phyloP scores from a whole-genome alignment of 2,888 invertebrate genomes.

The Salpingus planirostris region DNA sequence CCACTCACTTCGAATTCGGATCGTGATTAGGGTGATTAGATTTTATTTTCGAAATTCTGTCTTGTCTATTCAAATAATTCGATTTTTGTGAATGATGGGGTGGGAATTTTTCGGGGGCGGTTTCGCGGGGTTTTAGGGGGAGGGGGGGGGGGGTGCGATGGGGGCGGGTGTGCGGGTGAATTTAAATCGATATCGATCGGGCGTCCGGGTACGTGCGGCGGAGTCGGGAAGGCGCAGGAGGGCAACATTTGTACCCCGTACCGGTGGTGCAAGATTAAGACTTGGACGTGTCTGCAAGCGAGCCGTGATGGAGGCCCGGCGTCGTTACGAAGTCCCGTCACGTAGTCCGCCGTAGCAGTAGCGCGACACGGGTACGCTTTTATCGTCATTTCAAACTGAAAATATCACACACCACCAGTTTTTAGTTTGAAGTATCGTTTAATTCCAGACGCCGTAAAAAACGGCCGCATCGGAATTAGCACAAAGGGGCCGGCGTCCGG shows the following conservation, averaged over 20 bases:
- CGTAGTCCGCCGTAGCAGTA: constrained; percentile 32
- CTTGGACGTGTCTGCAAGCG: constrained; percentile 33
- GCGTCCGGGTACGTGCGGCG: constrained; percentile 12
- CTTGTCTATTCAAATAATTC: no score
- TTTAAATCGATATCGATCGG: constrained; percentile 21
- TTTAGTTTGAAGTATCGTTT: constrained; percentile 31
- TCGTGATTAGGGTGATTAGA: no score
- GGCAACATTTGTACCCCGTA: constrained; percentile 32
- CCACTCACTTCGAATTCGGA: no score
- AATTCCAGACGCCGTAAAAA: constrained; percentile 21
- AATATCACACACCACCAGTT: constrained; percentile 38
- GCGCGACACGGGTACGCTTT: constrained; percentile 39
- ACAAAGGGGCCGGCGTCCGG: constrained; percentile 12
- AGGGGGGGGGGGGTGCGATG: no score
- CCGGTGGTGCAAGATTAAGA: constrained; percentile 36
- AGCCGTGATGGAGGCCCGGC: constrained; percentile 26
- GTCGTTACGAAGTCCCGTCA: constrained; percentile 29
- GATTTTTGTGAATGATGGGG: no score
- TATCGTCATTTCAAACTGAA: constrained; percentile 39
- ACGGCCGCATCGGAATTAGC: constrained; percentile 16
- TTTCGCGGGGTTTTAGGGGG: no score
- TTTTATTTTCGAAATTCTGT: no score
- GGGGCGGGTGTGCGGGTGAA: constrained; percentile 4
- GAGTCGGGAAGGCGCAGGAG: constrained; percentile 17
- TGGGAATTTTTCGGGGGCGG: no score